Base-by-base conservation (phyloP, 2,797 vertebrate genomes). In the Anabacerthia variegaticeps region DNA sequence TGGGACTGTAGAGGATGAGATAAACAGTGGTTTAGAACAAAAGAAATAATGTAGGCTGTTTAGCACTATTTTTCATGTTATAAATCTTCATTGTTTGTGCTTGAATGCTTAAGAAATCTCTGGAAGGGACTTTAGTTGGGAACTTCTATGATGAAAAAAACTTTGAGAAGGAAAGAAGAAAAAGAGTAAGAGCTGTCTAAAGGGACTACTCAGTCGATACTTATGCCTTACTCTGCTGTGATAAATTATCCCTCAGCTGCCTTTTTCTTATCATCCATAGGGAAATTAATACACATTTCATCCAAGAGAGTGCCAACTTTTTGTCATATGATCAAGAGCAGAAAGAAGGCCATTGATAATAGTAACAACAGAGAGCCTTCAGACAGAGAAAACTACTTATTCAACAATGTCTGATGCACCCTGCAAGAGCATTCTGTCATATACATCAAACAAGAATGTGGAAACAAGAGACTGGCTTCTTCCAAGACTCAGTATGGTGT, bases 391-490 rank as follows among this genome's bases (percentile, higher is more conserved):
- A 65, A 20, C 7, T 54, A 22, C 52, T 63, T 80, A 49, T 8
- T 80, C 49, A 83, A 32, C 26, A 43, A 30, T 0, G 0, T 62
- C 54, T 2, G 1, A 39, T 37, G 23, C 6, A 81, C 10, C 19
- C 36, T 68, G 14, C 34, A 49, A 61, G 73, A 81, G 16, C 3
- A 9, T 78, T 88, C 36, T 58, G 24, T 61, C 37, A 36, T 8
- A 6, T 8, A 44, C 22, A 32, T 7, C 39, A 26, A 65, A 26
- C 1, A 55, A 7, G 24, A 71, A 5, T 14, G 7, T 1, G 1
- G 56, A 83, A 85, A 49, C 19, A 68, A 51, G 46, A 72, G 17
- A 44, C 17, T 21, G 32, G 49, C 44, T 16, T 52, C 14, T 48
- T 21, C 5, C 21, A 55, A 46, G 71, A 34, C 17, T 72, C 32